Evolutionary conservation across 2,888 invertebrate genomes (phyloP).

Genomic region (Drosophila nigritarsus): DNA sequence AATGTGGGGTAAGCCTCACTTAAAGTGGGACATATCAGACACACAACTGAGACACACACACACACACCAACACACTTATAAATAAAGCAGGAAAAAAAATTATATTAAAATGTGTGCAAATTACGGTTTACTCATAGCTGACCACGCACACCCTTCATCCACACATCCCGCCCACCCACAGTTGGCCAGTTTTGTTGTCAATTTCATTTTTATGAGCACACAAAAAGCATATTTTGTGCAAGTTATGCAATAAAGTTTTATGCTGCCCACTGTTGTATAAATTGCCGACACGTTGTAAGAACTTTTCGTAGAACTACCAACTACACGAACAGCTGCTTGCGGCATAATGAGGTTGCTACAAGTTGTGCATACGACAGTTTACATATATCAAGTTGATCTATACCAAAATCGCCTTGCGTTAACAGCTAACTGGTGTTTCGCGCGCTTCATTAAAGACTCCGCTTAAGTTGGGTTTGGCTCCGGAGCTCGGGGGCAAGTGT

Average conservation of each 20-base stretch:
- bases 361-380: constrained; percentile 38
- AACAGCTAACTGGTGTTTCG: constrained; percentile 58
- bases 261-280: constrained; percentile 74
- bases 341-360: constrained; percentile 29
- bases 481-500: constrained; percentile 6
- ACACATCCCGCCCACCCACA: background rate
- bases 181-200: constrained; percentile 21
- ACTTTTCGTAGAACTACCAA: constrained; percentile 36
- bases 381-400: constrained; percentile 28
- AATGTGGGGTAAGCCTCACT: constrained; percentile 71
- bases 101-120: constrained; percentile 67
- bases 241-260: constrained; percentile 75
- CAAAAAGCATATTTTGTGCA: constrained; percentile 63
- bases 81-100: constrained; percentile 28
- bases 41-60: constrained; percentile 3
- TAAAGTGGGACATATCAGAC: constrained; percentile 29
- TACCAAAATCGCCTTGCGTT: constrained; percentile 44
- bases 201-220: constrained; percentile 61
- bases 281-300: constrained; percentile 58
- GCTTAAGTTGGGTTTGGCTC: constrained; percentile 1
- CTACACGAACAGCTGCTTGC: constrained; percentile 22
- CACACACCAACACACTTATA: background rate
- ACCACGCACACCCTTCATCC: constrained; percentile 10
- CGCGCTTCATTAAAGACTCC: constrained; percentile 40
- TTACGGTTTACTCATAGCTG: constrained; percentile 55